Conservation (phyloP, 1,140 invertebrate species). For the Sitobion miscanthi region DNA sequence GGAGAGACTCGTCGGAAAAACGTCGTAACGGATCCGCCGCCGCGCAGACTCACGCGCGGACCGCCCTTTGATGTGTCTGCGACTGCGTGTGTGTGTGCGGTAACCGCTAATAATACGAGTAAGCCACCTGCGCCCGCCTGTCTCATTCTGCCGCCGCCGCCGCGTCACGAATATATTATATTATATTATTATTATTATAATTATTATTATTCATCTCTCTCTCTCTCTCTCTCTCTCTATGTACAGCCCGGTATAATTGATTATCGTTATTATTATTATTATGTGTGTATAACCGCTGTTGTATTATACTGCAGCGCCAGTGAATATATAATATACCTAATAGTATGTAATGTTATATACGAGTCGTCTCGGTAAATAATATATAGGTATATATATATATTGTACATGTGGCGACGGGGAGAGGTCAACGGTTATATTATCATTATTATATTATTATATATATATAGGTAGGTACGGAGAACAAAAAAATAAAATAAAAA, state of each 20-base stretch:
- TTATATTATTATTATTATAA: background rate
- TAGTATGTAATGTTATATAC: background rate
- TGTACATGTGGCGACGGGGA: background rate
- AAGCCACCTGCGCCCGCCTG: conserved; percentile 38
- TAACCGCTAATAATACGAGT: conserved; percentile 51
- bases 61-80: conserved; percentile 47
- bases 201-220: background rate
- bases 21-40: conserved; percentile 4
- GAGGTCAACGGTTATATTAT: background rate
- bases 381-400: background rate
- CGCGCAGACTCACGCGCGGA: conserved; percentile 35
- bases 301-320: background rate
- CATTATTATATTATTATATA: background rate
- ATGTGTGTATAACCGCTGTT: background rate
- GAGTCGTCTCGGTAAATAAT: background rate
- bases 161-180: conserved; percentile 29
- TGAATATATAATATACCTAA: background rate
- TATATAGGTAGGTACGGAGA: background rate
- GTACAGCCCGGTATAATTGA: background rate
- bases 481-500: conserved; percentile 1
- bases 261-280: background rate
- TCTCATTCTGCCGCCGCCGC: background rate
- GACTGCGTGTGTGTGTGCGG: conserved; percentile 12
- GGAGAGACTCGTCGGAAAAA: conserved; percentile 1
- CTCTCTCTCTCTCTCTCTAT: background rate